Percentiles rank a stretch among this genome's conserved stretches.
phyloP scores from a whole-genome alignment of 2,888 invertebrate genomes.

The Troides helena region DNA sequence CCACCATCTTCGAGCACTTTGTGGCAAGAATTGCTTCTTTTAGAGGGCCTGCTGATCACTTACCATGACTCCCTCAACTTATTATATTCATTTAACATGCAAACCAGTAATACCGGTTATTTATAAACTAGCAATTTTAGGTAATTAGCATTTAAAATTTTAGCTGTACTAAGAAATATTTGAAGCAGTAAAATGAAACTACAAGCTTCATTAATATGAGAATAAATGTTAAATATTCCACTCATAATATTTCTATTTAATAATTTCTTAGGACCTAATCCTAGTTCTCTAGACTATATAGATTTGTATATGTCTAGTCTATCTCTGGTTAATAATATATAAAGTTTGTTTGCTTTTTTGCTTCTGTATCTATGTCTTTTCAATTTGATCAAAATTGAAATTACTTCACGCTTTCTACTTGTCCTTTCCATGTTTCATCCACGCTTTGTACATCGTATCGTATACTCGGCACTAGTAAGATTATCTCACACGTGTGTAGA shows the following conservation, averaged over 20 bases:
- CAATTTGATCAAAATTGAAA: neutral
- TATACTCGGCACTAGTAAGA: neutral
- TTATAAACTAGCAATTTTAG: neutral
- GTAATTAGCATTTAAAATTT: neutral
- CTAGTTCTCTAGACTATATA: no score
- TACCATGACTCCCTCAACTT: neutral
- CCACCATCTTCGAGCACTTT: neutral
- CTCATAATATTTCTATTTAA: neutral
- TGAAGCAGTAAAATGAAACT: neutral
- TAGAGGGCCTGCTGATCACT: neutral
- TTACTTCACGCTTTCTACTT: neutral
- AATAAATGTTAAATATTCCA: neutral
- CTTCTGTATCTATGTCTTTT: neutral
- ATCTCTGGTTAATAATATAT: no score
- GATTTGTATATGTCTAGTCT: no score
- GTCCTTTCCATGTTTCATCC: neutral
- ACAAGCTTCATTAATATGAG: neutral
- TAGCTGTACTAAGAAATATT: neutral
- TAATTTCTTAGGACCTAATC: no score
- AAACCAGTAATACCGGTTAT: neutral
- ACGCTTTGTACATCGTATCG: neutral
- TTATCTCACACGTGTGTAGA: conserved; percentile 2
- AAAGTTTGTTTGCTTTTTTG: no score
- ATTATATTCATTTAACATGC: neutral
- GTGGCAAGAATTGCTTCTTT: neutral